A percentile compares a stretch with the other conserved stretches of the same genome.
Evolutionary conservation across 2,888 invertebrate species (phyloP).

Genomic region (Monopis laevigella): DNA sequence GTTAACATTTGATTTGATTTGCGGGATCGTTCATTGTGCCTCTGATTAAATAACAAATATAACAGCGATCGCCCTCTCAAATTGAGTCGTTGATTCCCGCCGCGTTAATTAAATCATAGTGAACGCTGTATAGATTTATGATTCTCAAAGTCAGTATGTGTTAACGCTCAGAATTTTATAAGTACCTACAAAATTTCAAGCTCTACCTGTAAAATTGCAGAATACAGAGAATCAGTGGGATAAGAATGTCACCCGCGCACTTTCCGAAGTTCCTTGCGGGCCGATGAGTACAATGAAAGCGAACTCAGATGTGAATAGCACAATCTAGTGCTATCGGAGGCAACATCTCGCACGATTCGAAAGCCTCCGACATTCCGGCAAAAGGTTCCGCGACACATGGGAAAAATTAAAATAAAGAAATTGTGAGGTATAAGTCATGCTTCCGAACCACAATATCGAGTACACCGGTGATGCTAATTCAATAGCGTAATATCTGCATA

Average conservation of each 20-base stretch:
- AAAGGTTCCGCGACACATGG: slow-evolving; percentile 31
- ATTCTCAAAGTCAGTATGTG: slow-evolving; percentile 54
- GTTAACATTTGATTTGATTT: slow-evolving; percentile 42
- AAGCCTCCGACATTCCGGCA: slow-evolving; percentile 26
- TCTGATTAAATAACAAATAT: neutral
- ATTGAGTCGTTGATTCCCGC: neutral
- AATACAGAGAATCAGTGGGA: slow-evolving; percentile 12
- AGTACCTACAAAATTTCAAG: no score
- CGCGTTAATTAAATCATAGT: neutral
- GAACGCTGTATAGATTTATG: neutral
- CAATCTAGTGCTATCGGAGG: slow-evolving; percentile 38
- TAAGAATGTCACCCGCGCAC: slow-evolving; percentile 5
- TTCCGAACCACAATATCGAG: slow-evolving; percentile 29
- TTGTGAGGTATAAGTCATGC: slow-evolving; percentile 36
- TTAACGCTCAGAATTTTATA: no score
- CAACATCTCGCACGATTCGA: slow-evolving; percentile 49
- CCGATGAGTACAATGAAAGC: slow-evolving; percentile 15
- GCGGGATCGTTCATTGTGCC: slow-evolving; percentile 21
- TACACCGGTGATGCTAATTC: slow-evolving; percentile 63
- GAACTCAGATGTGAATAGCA: slow-evolving; percentile 41
- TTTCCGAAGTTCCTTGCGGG: slow-evolving; percentile 3
- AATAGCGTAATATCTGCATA: slow-evolving; percentile 58
- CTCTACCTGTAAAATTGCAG: slow-evolving; percentile 41
- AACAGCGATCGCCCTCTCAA: neutral
- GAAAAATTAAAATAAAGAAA: slow-evolving; percentile 49